phyloP scores from a whole-genome alignment of 2,888 invertebrate species.

The Metacarcinus magister region DNA sequence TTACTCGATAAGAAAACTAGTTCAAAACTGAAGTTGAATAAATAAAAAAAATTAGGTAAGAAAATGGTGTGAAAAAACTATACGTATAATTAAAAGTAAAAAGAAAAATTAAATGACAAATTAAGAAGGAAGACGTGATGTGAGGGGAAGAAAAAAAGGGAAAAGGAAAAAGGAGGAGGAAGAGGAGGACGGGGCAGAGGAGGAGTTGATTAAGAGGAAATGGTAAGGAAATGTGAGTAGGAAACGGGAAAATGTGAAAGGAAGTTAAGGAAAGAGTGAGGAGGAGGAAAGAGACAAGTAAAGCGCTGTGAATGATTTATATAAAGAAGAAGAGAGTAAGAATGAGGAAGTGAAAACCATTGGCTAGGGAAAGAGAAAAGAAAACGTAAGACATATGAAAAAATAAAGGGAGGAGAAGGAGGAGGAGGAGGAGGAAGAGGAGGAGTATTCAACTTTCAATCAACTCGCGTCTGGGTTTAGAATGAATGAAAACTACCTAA shows the following conservation, averaged over 20 bases:
- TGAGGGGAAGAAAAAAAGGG: background rate
- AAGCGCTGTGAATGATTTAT: background rate
- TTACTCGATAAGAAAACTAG: background rate
- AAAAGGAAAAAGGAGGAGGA: background rate
- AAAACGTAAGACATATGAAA: background rate
- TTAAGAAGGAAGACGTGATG: too few species aligned
- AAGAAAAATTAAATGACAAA: too few species aligned
- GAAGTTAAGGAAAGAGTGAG: background rate
- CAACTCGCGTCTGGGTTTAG: background rate
- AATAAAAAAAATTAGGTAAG: background rate
- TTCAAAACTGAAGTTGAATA: background rate
- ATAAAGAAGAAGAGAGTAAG: background rate
- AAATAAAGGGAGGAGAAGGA: background rate
- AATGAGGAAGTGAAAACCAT: background rate
- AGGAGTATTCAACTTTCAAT: background rate
- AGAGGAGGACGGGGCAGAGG: background rate
- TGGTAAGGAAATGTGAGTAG: background rate
- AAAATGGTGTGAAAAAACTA: background rate
- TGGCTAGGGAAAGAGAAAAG: background rate
- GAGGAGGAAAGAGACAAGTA: background rate
- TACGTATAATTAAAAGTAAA: background rate
- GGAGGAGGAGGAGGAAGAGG: too few species aligned
- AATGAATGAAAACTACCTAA: background rate
- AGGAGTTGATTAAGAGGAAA: background rate
- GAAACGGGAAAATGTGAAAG: background rate